Evolutionary conservation across 2,888 invertebrate genomes (phyloP), one percentile per base, ranked within the genome.

Genomic region (Leptopilina myrica): DNA sequence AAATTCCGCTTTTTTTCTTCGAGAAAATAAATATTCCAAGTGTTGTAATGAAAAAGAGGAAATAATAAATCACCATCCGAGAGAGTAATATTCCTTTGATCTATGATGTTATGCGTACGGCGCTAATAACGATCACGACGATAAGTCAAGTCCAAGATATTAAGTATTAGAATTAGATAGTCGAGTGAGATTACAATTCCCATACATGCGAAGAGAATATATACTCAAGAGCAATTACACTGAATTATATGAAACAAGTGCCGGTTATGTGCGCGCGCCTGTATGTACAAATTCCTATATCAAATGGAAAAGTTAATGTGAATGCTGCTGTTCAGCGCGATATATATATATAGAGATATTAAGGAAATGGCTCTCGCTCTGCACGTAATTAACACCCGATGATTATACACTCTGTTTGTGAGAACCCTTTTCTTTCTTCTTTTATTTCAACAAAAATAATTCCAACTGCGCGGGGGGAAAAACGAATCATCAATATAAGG

Each of bases 211-310:
- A 33, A 3, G 49, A 9, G 49, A 49, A 49, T 8, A 49, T 49
- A 69, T 69, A 69, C 49, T 20, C 49, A 46, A 11, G 49, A 69
- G 67, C 67, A 69, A 69, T 69, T 69, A 69, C 26, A 69, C 49
- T 69, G 49, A 67, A 67, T 49, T 20, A 67, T 49, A 67, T 67
- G 43, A 12, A 67, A 67, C 67, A 20, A 67, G 67, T 75, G 75
- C 76, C 80, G 49, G 78, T 77, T 43, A 43, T 43, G 43, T 78
- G 79, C 77, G 78, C 73, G 75, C 62, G 46, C 20, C 20, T 20
- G 20, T 43, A 43, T 76, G 33, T 33, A 49, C 79, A 76, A 69
- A 69, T 69, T 69, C 49, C 7, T 49, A 2, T 6, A 20, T 20
- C 20, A 20, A 12, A 20, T 20, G 49, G 6, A 12, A 46, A 67